Base-by-base conservation (phyloP, 2,888 invertebrate genomes). In the Drosophila robusta region DNA sequence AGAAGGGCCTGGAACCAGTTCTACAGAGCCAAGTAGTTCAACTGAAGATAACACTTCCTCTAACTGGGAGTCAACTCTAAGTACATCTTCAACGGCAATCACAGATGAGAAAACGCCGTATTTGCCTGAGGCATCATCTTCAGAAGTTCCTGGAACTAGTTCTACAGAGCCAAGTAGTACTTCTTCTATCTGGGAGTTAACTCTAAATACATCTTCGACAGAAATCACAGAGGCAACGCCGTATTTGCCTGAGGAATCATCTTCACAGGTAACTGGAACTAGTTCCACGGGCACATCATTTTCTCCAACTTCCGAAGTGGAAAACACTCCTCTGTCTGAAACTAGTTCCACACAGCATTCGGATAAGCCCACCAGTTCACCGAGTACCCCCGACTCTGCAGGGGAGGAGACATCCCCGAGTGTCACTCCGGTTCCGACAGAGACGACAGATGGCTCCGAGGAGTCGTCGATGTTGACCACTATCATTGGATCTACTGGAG, bases 401-500 rank as follows among this genome's bases (percentile, higher is more conserved):
- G 3, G 3, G 9, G 29, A 26, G 8, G 8, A 9, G 29, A 22
- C 22, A 22, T 3, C 22, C 2, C 2, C 22, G 22, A 22, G 22
- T 22, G 22, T 22, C 3, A 3, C 4, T 22, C 22, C 22, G 22
- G 22, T 22, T 22, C 22, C 22, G 26, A 29, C 7, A 7, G 4
- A 34, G 12, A 34, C 34, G 11, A 44, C 55, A 14, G 38, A 12
- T 16, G n/a, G 0, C 8, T 42, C 49, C 5, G 44, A 12, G 8
- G 14, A 12, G 7, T 8, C 34, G 0, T n/a, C 50, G 2, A 36
- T 45, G 0, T 36, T 62, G 16, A 56, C 65, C 1, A 51, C 46
- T n/a, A 44, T 41, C 7, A 12, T 55, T 46, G 57, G 44, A 7
- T 12, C 49, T 32, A 34, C 39, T 9, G n/a, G 24, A 6, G 24